These are phyloP conservation scores for Protophormia terraenovae DNA, from an alignment of 2,888 invertebrate species.

Conservation along the genomic window DNA sequence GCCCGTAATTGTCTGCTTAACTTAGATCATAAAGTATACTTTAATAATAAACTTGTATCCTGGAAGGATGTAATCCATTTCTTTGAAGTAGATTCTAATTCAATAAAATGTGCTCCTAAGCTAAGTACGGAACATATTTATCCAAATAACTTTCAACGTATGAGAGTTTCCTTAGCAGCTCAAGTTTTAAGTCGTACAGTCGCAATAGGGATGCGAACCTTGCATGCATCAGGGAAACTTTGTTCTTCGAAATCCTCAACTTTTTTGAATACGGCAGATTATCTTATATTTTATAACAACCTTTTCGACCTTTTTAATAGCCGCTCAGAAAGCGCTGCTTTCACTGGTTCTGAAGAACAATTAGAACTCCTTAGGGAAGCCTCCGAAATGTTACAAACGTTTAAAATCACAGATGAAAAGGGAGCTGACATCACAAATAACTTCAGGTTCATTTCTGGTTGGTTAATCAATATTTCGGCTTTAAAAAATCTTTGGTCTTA, in stretches of 20 bases:
- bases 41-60: neutral
- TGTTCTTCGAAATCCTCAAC: neutral
- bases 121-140: neutral
- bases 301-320: neutral
- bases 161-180: neutral
- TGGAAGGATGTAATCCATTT: slow-evolving; percentile 14
- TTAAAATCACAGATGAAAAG: neutral
- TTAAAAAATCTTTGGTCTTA: too few relatives aligned
- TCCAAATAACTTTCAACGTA: neutral
- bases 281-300: neutral
- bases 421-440: neutral
- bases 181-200: neutral
- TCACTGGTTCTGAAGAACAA: neutral
- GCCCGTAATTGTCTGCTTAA: too few relatives aligned
- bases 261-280: neutral
- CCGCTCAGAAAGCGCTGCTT: neutral
- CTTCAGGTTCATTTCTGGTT: neutral
- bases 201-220: neutral
- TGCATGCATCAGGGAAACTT: too few relatives aligned
- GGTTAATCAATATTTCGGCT: neutral
- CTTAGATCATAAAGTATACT: neutral
- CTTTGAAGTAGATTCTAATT: neutral
- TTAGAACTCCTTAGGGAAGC: too few relatives aligned
- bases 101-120: slow-evolving; percentile 14
- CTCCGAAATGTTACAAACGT: neutral